These are phyloP conservation scores for Sclerurus mexicanus DNA, from an alignment of 2,113 vertebrate genomes.

Conservation along the genomic window DNA sequence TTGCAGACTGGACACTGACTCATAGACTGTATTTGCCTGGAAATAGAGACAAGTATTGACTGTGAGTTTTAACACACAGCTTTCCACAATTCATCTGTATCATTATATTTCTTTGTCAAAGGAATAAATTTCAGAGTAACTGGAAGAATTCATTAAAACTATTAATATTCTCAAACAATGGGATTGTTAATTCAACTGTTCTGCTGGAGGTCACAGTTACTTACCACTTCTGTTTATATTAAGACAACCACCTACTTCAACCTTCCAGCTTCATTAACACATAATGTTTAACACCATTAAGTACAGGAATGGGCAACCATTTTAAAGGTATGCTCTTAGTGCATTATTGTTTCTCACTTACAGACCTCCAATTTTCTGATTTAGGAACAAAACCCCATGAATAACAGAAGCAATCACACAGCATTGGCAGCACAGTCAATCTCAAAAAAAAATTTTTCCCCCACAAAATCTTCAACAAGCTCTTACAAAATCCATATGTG, in stretches of 20 bases:
- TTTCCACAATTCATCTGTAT: neutral
- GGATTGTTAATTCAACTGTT: neutral
- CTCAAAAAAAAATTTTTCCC: fast-evolving
- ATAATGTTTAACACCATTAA: neutral
- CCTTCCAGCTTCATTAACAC: neutral
- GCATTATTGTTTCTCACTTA: neutral
- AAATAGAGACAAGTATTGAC: neutral
- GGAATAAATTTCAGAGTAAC: neutral
- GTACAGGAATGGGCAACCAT: neutral
- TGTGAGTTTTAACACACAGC: neutral
- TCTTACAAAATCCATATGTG: neutral
- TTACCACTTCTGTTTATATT: neutral
- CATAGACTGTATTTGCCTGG: neutral
- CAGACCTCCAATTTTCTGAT: neutral
- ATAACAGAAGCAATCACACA: neutral
- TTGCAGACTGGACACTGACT: neutral
- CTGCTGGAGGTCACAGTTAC: neutral
- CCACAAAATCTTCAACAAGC: neutral
- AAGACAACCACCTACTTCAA: neutral
- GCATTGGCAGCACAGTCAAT: neutral
- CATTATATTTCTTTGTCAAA: neutral
- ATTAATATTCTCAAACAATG: neutral
- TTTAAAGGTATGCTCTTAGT: neutral
- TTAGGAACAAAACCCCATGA: neutral
- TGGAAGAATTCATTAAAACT: neutral